Conservation (phyloP, 2,888 invertebrate genomes). For the Hartigia nigra region DNA sequence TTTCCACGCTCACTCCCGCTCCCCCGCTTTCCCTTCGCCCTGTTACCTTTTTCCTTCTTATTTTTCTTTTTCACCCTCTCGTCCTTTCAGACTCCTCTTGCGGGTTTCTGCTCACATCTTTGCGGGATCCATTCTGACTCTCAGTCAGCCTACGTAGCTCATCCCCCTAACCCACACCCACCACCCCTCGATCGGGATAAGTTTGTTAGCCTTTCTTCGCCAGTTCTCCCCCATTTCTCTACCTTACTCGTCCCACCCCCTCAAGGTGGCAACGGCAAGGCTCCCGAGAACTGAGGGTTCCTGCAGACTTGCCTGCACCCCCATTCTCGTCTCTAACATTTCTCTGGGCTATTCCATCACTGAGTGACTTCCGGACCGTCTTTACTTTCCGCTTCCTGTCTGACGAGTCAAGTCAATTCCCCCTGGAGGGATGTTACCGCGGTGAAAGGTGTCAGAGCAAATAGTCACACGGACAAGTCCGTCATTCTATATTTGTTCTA, state of each 20-base stretch:
- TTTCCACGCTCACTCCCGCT: slow-evolving; percentile 17
- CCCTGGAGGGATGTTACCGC: neutral
- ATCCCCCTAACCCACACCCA: slow-evolving; percentile 15
- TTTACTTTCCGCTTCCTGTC: neutral
- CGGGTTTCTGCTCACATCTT: slow-evolving; percentile 27
- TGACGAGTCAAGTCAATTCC: neutral
- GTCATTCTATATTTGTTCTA: neutral
- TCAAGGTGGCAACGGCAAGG: neutral
- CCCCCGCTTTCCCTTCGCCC: slow-evolving; percentile 12
- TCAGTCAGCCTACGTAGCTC: slow-evolving; percentile 26
- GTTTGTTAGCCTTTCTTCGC: slow-evolving; percentile 47
- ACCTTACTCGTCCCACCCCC: slow-evolving; percentile 30
- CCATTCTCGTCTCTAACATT: neutral
- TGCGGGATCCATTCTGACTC: slow-evolving; percentile 16
- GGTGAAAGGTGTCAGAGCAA: slow-evolving; percentile 22
- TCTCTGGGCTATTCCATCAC: neutral
- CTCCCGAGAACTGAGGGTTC: neutral
- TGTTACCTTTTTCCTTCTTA: slow-evolving; percentile 24
- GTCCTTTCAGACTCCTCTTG: slow-evolving; percentile 11
- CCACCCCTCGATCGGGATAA: slow-evolving; percentile 48
- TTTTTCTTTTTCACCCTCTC: slow-evolving; percentile 15
- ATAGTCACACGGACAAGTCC: neutral
- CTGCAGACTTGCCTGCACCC: neutral
- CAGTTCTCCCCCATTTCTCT: slow-evolving; percentile 17
- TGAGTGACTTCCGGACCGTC: neutral